Evolutionary conservation across 2,113 vertebrate genomes (phyloP).

Genomic region (Ciconia stormi): DNA sequence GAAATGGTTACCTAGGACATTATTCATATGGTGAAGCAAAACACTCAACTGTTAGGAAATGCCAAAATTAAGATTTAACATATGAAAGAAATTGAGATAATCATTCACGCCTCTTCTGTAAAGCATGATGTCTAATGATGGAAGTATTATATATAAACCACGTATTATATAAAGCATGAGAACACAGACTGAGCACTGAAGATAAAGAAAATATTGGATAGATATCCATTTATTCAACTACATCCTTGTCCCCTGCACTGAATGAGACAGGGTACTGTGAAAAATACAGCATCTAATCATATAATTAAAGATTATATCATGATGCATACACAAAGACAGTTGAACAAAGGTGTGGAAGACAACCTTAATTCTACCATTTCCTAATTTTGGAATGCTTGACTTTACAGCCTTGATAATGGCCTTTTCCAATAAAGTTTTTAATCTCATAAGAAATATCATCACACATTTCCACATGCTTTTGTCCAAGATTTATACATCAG

Average conservation of each 20-base stretch:
- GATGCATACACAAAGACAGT: neutral
- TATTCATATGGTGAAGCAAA: neutral
- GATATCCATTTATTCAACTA: neutral
- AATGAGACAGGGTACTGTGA: neutral
- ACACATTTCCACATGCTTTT: constrained; percentile 2
- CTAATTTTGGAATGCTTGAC: constrained; percentile 45
- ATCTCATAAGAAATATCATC: constrained; percentile 20
- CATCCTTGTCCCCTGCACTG: neutral
- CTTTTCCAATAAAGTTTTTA: constrained; percentile 32
- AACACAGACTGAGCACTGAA: neutral
- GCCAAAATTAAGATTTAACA: neutral
- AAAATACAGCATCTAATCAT: constrained; percentile 40
- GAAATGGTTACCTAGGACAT: neutral
- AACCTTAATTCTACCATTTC: constrained; percentile 37
- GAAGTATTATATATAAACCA: neutral
- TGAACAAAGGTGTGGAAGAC: constrained; percentile 22
- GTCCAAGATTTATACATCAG: neutral
- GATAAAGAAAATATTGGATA: constrained; percentile 26
- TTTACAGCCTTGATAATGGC: constrained; percentile 20
- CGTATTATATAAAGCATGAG: neutral
- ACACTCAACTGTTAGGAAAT: neutral
- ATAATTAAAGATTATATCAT: constrained; percentile 61
- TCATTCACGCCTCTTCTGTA: neutral
- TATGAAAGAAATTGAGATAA: neutral
- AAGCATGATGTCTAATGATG: neutral